Conservation (phyloP, 2,888 invertebrate species). For the Malthinus seriepunctatus region DNA sequence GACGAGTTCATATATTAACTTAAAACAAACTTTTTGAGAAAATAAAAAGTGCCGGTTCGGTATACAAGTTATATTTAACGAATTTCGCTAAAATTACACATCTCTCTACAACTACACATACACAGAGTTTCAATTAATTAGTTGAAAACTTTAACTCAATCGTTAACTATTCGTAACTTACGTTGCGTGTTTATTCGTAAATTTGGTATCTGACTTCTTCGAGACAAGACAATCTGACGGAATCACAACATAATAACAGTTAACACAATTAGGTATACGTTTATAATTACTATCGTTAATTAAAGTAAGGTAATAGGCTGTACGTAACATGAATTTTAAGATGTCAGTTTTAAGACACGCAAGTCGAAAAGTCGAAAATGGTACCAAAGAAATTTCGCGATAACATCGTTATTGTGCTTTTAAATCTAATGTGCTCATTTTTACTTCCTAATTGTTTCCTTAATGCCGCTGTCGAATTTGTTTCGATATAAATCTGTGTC, state of each 20-base stretch:
- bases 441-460: constrained; percentile 11
- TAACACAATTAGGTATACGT: background rate
- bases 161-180: no score
- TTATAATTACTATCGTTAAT: constrained; percentile 8
- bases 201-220: background rate
- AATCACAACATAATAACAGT: background rate
- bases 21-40: no score
- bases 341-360: background rate
- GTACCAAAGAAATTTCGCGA: constrained; percentile 3
- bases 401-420: constrained; percentile 10
- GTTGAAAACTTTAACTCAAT: no score
- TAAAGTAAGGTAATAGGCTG: constrained; percentile 1
- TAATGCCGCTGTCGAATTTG: constrained; percentile 9
- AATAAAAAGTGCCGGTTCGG: no score
- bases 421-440: constrained; percentile 7
- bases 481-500: constrained; percentile 6
- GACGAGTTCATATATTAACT: background rate
- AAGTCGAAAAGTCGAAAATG: background rate
- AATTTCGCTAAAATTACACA: no score
- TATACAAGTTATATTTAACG: no score
- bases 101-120: no score
- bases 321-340: background rate
- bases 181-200: no score
- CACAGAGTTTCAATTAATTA: no score
- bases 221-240: constrained; percentile 2